Conservation (phyloP, 30 jellyfish, hydroid and myxozoan species). For the Haliclystus octoradiatus region DNA sequence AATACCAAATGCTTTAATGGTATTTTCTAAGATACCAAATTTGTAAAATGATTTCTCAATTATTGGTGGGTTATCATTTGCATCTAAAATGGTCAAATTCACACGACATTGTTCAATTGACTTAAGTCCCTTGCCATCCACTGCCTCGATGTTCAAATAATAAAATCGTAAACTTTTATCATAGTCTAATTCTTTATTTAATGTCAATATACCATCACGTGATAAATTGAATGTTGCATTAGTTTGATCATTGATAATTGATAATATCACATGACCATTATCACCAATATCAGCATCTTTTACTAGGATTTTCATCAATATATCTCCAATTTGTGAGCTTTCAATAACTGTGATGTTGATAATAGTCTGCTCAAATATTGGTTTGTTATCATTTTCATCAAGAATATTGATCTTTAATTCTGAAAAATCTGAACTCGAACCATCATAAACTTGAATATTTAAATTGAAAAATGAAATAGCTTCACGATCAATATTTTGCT, state of each 20-base stretch:
- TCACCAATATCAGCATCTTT: background rate
- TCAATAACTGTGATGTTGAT: background rate
- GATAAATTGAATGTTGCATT: background rate
- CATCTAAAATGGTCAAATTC: background rate
- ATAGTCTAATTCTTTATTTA: background rate
- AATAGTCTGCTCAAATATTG: background rate
- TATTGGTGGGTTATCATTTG: background rate
- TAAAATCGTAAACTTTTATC: background rate
- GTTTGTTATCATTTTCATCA: background rate
- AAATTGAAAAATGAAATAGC: background rate
- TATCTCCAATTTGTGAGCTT: background rate
- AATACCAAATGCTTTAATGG: background rate
- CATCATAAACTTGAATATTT: background rate
- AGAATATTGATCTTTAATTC: background rate
- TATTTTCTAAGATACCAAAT: background rate
- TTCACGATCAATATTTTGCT: background rate
- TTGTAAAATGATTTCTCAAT: background rate
- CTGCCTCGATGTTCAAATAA: background rate
- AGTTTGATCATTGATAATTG: background rate
- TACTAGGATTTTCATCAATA: background rate
- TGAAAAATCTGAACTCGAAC: background rate
- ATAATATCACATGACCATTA: background rate
- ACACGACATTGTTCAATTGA: background rate
- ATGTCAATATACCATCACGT: background rate
- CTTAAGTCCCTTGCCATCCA: background rate